Percentiles rank a stretch among this genome's conserved stretches.
Evolutionary conservation across 2,888 invertebrate species (phyloP).

Genomic region (Mesorhabditis sp.): DNA sequence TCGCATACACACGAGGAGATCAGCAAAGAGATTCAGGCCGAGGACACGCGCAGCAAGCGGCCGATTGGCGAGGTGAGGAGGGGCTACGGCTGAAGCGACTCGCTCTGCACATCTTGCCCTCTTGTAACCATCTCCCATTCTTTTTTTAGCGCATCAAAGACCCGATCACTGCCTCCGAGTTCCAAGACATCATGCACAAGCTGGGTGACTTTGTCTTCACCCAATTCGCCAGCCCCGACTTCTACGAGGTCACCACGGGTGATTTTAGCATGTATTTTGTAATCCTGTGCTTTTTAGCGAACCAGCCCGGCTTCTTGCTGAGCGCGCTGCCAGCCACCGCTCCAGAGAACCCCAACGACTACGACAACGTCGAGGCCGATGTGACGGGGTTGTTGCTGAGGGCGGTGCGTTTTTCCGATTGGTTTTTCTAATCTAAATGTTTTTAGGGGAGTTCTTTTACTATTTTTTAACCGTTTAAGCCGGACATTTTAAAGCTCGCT

Average conservation of each 20-base stretch:
- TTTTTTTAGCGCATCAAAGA: slow-evolving; percentile 1
- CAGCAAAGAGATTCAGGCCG: too few relatives aligned
- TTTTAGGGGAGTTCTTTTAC: neutral
- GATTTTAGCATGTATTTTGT: neutral
- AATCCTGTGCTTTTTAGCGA: neutral
- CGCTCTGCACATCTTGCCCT: neutral
- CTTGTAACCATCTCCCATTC: neutral
- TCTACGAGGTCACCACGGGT: neutral
- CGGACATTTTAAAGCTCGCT: too few relatives aligned
- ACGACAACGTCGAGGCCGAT: neutral
- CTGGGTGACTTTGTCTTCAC: neutral
- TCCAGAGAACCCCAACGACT: neutral
- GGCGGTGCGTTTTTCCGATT: neutral
- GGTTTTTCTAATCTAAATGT: neutral
- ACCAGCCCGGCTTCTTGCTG: slow-evolving; percentile 3
- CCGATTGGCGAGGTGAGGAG: neutral
- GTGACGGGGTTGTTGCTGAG: neutral
- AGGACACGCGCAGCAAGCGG: neutral
- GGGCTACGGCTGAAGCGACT: neutral
- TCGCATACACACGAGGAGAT: too few relatives aligned
- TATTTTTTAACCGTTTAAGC: neutral
- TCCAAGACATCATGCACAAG: neutral
- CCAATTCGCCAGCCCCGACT: neutral
- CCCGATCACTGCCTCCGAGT: neutral
- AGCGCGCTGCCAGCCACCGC: neutral